A percentile compares a stretch with the other conserved stretches of the same genome.
phyloP scores from a whole-genome alignment of 2,113 vertebrate species.

The Heloderma charlesbogerti region DNA sequence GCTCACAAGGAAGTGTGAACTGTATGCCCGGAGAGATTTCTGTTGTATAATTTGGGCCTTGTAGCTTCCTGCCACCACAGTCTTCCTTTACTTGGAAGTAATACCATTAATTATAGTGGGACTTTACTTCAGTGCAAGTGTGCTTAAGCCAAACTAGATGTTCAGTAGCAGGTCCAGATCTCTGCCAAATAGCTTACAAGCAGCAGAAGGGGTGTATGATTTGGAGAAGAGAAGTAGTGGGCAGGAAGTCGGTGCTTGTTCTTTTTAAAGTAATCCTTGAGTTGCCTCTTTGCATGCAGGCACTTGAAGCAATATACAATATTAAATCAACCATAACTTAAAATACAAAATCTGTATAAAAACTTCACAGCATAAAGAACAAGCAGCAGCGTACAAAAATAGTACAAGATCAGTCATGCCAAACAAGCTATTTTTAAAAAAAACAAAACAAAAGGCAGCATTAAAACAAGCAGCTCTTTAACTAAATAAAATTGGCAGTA shows the following conservation, averaged over 20 bases:
- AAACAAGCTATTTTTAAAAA: neutral
- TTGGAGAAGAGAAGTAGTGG: neutral
- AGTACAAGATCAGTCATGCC: neutral
- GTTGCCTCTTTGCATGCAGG: neutral
- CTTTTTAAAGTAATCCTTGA: neutral
- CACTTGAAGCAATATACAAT: neutral
- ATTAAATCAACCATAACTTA: neutral
- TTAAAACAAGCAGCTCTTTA: neutral
- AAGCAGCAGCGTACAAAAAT: neutral
- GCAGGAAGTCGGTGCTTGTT: neutral
- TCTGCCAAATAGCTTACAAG: neutral
- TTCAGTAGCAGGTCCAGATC: neutral
- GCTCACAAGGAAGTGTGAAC: neutral
- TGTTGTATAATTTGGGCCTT: conserved; percentile 39
- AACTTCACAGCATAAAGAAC: neutral
- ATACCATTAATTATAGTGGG: neutral
- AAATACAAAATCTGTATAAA: neutral
- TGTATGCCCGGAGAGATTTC: neutral
- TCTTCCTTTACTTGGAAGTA: neutral
- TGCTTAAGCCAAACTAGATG: neutral
- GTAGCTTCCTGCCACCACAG: neutral
- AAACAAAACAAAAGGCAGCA: neutral
- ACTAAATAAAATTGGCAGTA: neutral
- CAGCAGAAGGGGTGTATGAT: no score
- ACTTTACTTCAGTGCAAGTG: neutral